Evolutionary conservation across 2,888 invertebrate genomes (phyloP).

Genomic region (Caradrina clavipalpis): DNA sequence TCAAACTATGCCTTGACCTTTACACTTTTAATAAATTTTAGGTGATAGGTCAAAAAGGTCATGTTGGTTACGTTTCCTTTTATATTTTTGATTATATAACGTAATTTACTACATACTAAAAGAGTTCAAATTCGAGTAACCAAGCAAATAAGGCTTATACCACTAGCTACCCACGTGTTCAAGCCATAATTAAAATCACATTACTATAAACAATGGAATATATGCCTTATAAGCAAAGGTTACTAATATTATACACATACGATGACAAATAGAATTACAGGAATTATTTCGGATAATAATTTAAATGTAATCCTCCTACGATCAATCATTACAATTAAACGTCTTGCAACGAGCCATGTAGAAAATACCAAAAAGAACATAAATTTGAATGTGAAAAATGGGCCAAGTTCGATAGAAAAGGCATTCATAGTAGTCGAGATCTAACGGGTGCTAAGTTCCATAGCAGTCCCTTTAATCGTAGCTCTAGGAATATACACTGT

Average conservation of each 20-base stretch:
- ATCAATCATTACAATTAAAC: not conserved
- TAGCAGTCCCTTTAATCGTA: too few relatives aligned
- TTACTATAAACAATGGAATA: conserved; percentile 18
- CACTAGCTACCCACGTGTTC: not conserved
- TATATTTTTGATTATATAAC: conserved; percentile 5
- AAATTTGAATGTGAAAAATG: too few relatives aligned
- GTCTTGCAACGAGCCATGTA: not conserved
- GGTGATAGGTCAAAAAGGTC: conserved; percentile 3
- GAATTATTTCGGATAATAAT: not conserved
- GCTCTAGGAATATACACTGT: too few relatives aligned
- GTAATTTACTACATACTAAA: not conserved
- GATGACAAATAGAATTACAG: not conserved
- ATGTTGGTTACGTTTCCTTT: conserved; percentile 2
- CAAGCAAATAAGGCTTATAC: not conserved
- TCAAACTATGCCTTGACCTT: not conserved
- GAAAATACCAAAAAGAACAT: too few relatives aligned
- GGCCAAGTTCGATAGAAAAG: too few relatives aligned
- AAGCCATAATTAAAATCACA: conserved; percentile 19
- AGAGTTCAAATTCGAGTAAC: conserved; percentile 13
- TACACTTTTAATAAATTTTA: not conserved
- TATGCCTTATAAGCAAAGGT: not conserved
- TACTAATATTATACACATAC: not conserved
- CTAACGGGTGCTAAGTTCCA: too few relatives aligned
- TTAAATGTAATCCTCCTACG: not conserved
- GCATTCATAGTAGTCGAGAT: too few relatives aligned